Percentiles rank a stretch among this genome's conserved stretches.
Evolutionary conservation across 2,797 vertebrate species (phyloP).

Genomic region (Microcaecilia unicolor): DNA sequence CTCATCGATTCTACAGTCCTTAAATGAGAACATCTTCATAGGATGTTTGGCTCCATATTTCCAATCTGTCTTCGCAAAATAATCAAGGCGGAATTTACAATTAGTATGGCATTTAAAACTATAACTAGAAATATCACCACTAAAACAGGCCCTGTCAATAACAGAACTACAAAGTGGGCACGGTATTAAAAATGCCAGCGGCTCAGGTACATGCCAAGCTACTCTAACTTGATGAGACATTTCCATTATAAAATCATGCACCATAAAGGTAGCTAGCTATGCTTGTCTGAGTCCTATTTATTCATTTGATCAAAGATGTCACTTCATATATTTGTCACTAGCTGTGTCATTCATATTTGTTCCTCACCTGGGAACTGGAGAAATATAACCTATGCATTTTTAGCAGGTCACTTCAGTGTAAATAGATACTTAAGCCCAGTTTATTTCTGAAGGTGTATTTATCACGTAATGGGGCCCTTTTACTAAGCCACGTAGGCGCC

Average conservation of each 20-base stretch:
- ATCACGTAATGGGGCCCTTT: no score
- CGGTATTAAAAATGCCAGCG: background rate
- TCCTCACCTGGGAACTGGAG: background rate
- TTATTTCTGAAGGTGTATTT: no score
- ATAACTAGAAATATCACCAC: no score
- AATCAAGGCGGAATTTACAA: no score
- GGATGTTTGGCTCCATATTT: no score
- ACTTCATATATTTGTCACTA: background rate
- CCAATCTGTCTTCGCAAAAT: no score
- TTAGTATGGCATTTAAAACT: no score
- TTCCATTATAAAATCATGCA: constrained; percentile 3
- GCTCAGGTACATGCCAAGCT: background rate
- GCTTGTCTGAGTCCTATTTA: background rate
- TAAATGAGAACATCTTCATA: no score
- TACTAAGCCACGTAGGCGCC: no score
- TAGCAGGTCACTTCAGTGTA: constrained; percentile 1
- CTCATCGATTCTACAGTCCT: no score
- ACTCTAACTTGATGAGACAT: constrained; percentile 8
- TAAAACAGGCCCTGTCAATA: no score
- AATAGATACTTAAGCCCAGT: background rate
- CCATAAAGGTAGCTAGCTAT: background rate
- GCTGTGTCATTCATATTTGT: background rate
- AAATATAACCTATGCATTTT: background rate
- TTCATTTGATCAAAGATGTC: background rate
- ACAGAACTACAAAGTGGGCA: background rate